Conservation (phyloP, 2,888 invertebrate species). For the Aporophyla nigra region DNA sequence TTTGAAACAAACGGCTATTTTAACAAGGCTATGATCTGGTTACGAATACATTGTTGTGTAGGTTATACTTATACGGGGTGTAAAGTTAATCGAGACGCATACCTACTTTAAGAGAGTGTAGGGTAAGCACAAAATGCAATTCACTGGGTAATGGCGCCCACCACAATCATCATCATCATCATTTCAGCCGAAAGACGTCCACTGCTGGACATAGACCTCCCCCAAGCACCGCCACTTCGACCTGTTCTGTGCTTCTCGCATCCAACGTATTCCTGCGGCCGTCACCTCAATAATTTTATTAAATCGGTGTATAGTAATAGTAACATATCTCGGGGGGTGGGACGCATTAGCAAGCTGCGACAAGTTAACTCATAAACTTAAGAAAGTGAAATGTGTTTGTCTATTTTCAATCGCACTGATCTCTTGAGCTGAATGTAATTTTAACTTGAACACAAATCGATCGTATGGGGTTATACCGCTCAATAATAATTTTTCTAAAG, state of each 20-base stretch:
- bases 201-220: too few relatives aligned
- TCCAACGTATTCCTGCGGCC: too few relatives aligned
- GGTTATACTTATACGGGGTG: background rate
- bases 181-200: too few relatives aligned
- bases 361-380: background rate
- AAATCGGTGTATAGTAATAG: too few relatives aligned
- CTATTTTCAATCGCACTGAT: background rate
- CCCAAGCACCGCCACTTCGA: too few relatives aligned
- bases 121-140: background rate
- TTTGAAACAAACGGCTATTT: background rate
- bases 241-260: too few relatives aligned
- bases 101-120: background rate
- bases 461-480: too few relatives aligned
- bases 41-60: conserved; percentile 10
- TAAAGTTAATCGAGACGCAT: background rate
- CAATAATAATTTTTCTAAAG: too few relatives aligned
- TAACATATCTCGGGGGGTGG: background rate
- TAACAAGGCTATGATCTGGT: background rate
- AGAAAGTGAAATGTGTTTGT: background rate
- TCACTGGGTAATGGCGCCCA: background rate
- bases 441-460: too few relatives aligned
- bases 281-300: background rate
- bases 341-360: background rate
- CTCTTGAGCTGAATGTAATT: too few relatives aligned
- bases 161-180: too few relatives aligned